Conservation (phyloP, 2,888 invertebrate genomes). For the Eupithecia abbreviata region DNA sequence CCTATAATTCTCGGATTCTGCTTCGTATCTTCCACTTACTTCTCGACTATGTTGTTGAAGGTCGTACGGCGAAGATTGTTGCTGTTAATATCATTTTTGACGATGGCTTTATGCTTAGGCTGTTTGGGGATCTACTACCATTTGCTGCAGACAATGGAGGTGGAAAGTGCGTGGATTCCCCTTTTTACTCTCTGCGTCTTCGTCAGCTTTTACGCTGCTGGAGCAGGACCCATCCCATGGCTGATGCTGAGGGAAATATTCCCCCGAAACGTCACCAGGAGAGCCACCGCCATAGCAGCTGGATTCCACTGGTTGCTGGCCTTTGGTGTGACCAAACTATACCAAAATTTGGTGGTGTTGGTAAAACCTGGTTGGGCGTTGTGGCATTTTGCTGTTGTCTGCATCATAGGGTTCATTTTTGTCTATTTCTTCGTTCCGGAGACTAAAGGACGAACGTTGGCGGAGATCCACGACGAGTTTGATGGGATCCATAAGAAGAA, state of each 20-base stretch:
- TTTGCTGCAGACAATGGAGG: conserved; percentile 58
- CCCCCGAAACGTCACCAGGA: conserved; percentile 84
- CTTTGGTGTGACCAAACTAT: conserved; percentile 85
- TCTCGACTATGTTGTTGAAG: conserved; percentile 84
- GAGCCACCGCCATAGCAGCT: conserved; percentile 87
- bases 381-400: conserved; percentile 86
- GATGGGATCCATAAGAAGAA: conserved; percentile 73
- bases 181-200: conserved; percentile 82
- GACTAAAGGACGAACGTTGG: conserved; percentile 83
- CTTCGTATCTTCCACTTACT: conserved; percentile 82
- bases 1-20: conserved; percentile 86
- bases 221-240: conserved; percentile 90
- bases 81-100: conserved; percentile 83
- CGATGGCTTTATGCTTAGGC: conserved; percentile 83
- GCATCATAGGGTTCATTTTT: conserved; percentile 85
- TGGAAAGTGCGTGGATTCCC: conserved; percentile 80
- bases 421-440: conserved; percentile 88
- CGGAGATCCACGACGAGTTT: conserved; percentile 83
- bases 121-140: conserved; percentile 79
- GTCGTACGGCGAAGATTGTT: conserved; percentile 85
- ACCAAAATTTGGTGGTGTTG: conserved; percentile 82
- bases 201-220: conserved; percentile 85
- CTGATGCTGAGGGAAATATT: conserved; percentile 88
- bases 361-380: conserved; percentile 86
- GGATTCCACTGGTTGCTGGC: conserved; percentile 88